Base-by-base conservation (phyloP, 2,888 invertebrate species). In the Heliconius cydno region DNA sequence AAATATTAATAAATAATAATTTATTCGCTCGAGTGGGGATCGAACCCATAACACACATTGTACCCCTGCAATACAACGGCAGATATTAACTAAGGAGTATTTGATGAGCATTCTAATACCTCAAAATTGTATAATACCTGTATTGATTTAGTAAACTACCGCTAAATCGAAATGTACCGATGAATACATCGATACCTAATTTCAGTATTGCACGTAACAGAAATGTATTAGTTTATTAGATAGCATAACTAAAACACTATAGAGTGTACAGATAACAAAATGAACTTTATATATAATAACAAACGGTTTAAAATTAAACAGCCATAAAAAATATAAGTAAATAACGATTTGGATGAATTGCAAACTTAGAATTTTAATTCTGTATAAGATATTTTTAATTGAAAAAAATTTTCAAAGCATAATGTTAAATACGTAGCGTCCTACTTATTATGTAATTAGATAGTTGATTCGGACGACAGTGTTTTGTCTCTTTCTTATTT, bases 221-320 rank as follows among this genome's bases (percentile, higher is more conserved):
- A 68, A 76, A 76, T 73, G 52, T 38, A 46, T 78, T 60, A 52
- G 77, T 77, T 77, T 77, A 77, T 77, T 77, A 77, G 77, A 77
- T 77, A 77, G 65, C 77, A 46, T 41, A 77, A 13, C 63, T 72
- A 63, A 28, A 71, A 15, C 30, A n/a, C 19, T 68, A 12, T 38
- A 52, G 9, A 9, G 7, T 46, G 46, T 52, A 34, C 5, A 28
- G 60, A 3, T 60, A 34, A 34, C 38, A 65, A 77, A 46, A 28
- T 71, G 28, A 13, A 46, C 63, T 46, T 22, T 71, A 30, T 72
- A 10, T 15, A 9, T 9, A 72, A 46, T 0, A 0, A 10, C 0
- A 28, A 65, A 46, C 6, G 70, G 71, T 65, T 41, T 63, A 77
- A 30, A 41, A 63, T 77, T n/a, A 5, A 30, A 34, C 65, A 30